Percentiles rank a stretch among this genome's conserved stretches.
Conservation (phyloP, 2,797 vertebrate species). For the Lateolabrax maculatus region DNA sequence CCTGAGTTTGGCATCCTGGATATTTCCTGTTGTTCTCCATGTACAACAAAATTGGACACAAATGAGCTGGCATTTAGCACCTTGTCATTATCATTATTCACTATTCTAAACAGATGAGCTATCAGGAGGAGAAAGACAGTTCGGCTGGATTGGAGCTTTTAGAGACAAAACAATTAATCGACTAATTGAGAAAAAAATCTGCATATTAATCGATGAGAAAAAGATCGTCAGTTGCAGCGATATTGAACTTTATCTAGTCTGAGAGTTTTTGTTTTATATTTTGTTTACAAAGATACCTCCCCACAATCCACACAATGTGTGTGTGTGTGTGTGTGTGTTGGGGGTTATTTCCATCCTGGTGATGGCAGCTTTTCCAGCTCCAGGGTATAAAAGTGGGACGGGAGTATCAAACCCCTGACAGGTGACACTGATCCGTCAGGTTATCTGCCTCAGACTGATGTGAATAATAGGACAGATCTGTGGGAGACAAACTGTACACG, state of each 20-base stretch:
- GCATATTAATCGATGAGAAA: not conserved
- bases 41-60: not conserved
- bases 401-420: conserved; percentile 55
- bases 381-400: not conserved
- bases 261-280: not conserved
- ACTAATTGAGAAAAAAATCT: not conserved
- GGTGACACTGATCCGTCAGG: conserved; percentile 70
- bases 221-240: not conserved
- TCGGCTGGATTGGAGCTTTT: not conserved
- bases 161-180: not conserved
- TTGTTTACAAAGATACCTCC: not conserved
- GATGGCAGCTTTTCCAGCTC: conserved; percentile 60
- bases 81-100: not conserved
- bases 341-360: conserved; percentile 68
- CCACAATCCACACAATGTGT: not conserved
- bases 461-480: conserved; percentile 29
- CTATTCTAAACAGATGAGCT: not conserved
- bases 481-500: conserved; percentile 13
- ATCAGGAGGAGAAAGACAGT: not conserved
- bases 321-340: conserved; percentile 11
- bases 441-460: conserved; percentile 38
- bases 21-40: conserved; percentile 29
- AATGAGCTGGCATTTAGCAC: not conserved
- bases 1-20: conserved; percentile 16
- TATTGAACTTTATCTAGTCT: not conserved